Evolutionary conservation across 1,140 invertebrate species (phyloP).

Genomic region (Nasonia vitripennis): DNA sequence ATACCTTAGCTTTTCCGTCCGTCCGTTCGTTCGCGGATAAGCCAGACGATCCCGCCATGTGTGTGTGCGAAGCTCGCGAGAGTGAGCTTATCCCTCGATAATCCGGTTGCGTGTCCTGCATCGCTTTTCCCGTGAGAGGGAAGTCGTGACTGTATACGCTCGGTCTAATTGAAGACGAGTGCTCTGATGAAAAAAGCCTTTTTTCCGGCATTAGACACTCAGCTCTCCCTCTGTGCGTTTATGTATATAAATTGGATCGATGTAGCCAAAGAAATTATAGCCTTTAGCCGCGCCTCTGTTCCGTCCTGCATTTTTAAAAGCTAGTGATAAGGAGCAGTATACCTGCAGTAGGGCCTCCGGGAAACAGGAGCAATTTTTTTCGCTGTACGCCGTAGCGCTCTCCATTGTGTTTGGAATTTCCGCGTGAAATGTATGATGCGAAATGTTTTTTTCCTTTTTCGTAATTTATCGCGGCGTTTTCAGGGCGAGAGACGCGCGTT

Average conservation of each 20-base stretch:
- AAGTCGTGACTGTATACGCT: neutral
- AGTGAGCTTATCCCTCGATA: conserved; percentile 11
- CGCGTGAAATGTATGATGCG: neutral
- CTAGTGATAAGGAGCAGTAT: neutral
- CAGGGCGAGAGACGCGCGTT: too few relatives aligned
- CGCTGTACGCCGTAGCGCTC: neutral
- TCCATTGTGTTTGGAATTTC: neutral
- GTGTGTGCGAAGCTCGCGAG: neutral
- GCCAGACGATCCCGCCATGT: neutral
- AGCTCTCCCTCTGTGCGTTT: neutral
- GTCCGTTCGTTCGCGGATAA: neutral
- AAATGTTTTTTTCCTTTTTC: neutral
- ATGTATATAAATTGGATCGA: conserved; percentile 13
- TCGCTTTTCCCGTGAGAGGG: neutral
- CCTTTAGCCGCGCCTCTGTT: neutral
- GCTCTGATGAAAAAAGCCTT: neutral
- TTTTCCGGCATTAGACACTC: neutral
- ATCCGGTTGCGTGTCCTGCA: neutral
- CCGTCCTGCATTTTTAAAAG: conserved; percentile 6
- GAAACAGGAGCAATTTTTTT: neutral
- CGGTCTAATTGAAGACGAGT: conserved; percentile 18
- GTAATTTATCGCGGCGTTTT: neutral
- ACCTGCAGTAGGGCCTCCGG: neutral
- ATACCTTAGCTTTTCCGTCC: neutral
- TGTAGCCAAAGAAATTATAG: neutral